Percentiles rank a stretch among this genome's conserved stretches.
Evolutionary conservation across 2,888 invertebrate genomes (phyloP).

Genomic region (Platycheirus rosarum): DNA sequence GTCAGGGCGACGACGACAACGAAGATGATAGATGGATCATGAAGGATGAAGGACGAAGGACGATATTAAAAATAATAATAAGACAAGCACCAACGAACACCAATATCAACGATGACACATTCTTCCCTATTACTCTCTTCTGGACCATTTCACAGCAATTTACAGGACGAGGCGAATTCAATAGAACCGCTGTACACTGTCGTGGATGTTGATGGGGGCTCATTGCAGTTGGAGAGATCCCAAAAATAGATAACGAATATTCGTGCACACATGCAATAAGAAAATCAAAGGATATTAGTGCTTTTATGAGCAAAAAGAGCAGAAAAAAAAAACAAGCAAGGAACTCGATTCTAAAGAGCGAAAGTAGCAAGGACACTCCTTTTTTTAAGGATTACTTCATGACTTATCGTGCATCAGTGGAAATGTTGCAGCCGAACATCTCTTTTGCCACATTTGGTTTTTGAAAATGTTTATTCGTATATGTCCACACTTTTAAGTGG

Average conservation of each 20-base stretch:
- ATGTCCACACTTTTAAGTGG: conserved; percentile 31
- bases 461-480: conserved; percentile 4
- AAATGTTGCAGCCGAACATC: conserved; percentile 43
- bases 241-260: conserved; percentile 62
- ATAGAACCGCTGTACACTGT: conserved; percentile 19
- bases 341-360: conserved; percentile 11
- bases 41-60: conserved; percentile 28
- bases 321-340: conserved; percentile 10
- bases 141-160: conserved; percentile 47
- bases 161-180: conserved; percentile 42
- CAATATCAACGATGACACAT: conserved; percentile 46
- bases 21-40: no score
- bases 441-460: not conserved
- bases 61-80: conserved; percentile 56
- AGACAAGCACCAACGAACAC: conserved; percentile 13
- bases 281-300: conserved; percentile 48
- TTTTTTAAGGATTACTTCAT: conserved; percentile 64
- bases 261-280: conserved; percentile 3
- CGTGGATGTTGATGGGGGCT: not conserved
- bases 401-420: conserved; percentile 69
- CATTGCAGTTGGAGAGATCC: conserved; percentile 53
- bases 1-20: not conserved
- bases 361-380: conserved; percentile 68
- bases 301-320: conserved; percentile 35
- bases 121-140: conserved; percentile 35